A percentile compares a stretch with the other conserved stretches of the same genome.
These are phyloP conservation scores for Drosophila takahashii DNA, from an alignment of 1,140 invertebrate species.

Conservation along the genomic window DNA sequence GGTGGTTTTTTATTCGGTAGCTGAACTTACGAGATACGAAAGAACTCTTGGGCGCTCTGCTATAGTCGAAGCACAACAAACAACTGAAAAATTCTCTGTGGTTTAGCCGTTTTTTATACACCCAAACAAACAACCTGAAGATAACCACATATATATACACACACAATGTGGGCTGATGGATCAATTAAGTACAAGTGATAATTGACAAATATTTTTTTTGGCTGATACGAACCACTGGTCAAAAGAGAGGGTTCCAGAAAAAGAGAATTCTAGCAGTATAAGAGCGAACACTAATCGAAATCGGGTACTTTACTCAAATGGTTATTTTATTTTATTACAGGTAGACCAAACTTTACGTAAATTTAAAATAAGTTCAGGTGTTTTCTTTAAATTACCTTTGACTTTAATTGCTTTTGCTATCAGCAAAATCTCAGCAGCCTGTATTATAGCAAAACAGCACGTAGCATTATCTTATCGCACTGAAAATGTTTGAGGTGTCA, in stretches of 20 bases:
- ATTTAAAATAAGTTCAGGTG: not conserved
- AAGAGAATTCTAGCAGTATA: not conserved
- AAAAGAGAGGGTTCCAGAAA: not conserved
- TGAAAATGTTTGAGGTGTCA: conserved; percentile 24
- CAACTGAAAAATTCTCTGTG: conserved; percentile 36
- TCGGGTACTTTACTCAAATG: not conserved
- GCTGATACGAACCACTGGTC: not conserved
- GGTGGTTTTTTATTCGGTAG: not conserved
- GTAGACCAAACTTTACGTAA: conserved; percentile 7
- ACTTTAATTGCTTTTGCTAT: conserved; percentile 23
- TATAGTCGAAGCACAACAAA: conserved; percentile 7
- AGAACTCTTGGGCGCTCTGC: conserved; percentile 11
- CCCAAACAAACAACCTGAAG: not conserved
- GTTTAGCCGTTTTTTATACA: conserved; percentile 26
- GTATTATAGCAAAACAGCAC: not conserved
- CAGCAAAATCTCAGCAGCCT: conserved; percentile 14
- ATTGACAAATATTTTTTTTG: conserved; percentile 37
- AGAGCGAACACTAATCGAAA: conserved; percentile 4
- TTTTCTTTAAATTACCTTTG: conserved; percentile 3
- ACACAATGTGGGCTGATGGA: conserved; percentile 29
- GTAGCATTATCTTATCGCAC: conserved; percentile 23
- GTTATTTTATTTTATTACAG: not conserved
- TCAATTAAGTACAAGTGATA: conserved; percentile 56
- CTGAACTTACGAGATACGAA: conserved; percentile 21
- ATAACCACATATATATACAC: conserved; percentile 16